Evolutionary conservation across 2,113 vertebrate species (phyloP).

Genomic region (Pygathrix nemaeus): DNA sequence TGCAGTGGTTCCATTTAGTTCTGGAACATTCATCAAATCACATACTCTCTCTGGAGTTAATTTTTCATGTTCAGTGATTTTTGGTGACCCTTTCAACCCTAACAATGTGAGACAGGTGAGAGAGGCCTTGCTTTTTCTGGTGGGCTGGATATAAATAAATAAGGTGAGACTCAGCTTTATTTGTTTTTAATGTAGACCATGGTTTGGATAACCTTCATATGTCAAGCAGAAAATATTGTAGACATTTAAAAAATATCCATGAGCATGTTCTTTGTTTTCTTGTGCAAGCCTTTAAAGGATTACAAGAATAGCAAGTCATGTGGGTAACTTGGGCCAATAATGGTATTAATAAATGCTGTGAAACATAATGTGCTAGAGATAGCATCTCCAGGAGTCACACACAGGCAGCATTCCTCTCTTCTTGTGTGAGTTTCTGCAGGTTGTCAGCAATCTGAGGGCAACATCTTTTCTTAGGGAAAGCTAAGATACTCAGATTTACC

Average conservation of each 20-base stretch:
- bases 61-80: constrained; percentile 2
- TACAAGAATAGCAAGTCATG: neutral
- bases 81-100: neutral
- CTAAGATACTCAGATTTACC: neutral
- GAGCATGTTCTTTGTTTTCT: neutral
- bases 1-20: neutral
- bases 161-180: neutral
- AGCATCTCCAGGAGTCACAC: neutral
- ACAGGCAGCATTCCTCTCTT: neutral
- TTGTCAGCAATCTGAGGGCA: constrained; percentile 23
- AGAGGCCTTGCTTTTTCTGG: neutral
- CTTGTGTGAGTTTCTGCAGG: neutral
- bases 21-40: neutral
- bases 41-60: neutral
- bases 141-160: neutral
- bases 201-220: constrained; percentile 1
- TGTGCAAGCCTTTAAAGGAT: neutral
- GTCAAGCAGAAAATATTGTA: constrained; percentile 31
- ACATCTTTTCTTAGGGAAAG: neutral
- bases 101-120: neutral
- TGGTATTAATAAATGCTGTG: neutral
- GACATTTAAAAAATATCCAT: constrained; percentile 1
- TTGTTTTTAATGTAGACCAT: neutral
- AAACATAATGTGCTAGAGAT: neutral
- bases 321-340: neutral